Evolutionary conservation across 2,797 vertebrate species (phyloP).

Genomic region (Phylloscopus collybita): DNA sequence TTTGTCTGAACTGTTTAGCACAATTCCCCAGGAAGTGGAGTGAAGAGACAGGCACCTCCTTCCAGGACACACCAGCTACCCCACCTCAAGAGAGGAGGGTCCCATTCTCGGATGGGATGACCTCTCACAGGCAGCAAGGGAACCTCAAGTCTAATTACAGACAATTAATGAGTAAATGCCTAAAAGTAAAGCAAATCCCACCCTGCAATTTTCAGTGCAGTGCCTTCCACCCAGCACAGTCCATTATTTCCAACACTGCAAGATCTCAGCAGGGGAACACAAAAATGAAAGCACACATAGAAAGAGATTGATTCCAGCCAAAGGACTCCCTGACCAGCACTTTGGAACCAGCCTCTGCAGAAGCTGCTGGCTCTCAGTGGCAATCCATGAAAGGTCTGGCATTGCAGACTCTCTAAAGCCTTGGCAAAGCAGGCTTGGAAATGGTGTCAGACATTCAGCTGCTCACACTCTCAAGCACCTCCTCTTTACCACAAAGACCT

Average conservation of each 20-base stretch:
- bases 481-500: background rate
- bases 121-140: background rate
- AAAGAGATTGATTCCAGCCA: background rate
- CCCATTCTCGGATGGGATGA: background rate
- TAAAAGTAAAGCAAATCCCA: background rate
- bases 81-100: background rate
- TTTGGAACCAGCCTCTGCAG: background rate
- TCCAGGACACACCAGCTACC: background rate
- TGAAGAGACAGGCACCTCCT: background rate
- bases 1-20: background rate
- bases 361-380: background rate
- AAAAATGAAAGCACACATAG: background rate
- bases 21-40: background rate
- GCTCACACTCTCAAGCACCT: background rate
- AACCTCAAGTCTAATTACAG: background rate
- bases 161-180: background rate
- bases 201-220: background rate
- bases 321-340: background rate
- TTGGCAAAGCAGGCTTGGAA: background rate
- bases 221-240: background rate
- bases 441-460: background rate
- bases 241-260: background rate
- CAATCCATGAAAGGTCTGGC: background rate
- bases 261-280: background rate
- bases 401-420: no score